Evolutionary conservation across 1,140 invertebrate species (phyloP).

Genomic region (Agrilus planipennis): DNA sequence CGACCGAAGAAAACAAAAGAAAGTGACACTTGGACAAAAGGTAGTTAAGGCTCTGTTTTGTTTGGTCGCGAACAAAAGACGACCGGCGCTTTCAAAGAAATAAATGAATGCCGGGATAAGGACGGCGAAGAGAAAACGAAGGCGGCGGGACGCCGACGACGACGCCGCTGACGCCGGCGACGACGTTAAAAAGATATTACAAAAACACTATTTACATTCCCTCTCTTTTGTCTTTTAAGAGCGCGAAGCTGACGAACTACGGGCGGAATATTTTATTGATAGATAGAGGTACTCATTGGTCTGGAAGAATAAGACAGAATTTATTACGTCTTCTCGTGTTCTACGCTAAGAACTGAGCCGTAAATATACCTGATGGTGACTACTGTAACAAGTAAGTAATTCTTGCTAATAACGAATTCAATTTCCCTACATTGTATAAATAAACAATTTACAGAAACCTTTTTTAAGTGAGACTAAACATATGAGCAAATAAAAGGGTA

Average conservation of each 20-base stretch:
- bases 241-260: slow-evolving; percentile 18
- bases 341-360: too few species aligned
- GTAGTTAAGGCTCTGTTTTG: slow-evolving; percentile 35
- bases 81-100: slow-evolving; percentile 29
- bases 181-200: slow-evolving; percentile 33
- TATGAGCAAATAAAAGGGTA: background rate
- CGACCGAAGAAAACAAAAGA: slow-evolving; percentile 30
- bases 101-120: slow-evolving; percentile 30
- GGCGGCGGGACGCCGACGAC: background rate
- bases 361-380: too few species aligned
- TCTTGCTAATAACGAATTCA: too few species aligned
- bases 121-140: slow-evolving; percentile 10
- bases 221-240: slow-evolving; percentile 27
- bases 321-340: too few species aligned
- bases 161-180: too few species aligned
- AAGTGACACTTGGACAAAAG: slow-evolving; percentile 36
- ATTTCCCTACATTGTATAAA: too few species aligned
- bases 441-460: too few species aligned
- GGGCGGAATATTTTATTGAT: slow-evolving; percentile 28
- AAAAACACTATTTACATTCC: slow-evolving; percentile 33
- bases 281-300: too few species aligned
- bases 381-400: too few species aligned
- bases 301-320: too few species aligned
- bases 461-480: background rate
- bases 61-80: slow-evolving; percentile 24